Evolutionary conservation across 2,888 invertebrate species (phyloP), one percentile per base, ranked within the genome.

Genomic region (Noctua comes): DNA sequence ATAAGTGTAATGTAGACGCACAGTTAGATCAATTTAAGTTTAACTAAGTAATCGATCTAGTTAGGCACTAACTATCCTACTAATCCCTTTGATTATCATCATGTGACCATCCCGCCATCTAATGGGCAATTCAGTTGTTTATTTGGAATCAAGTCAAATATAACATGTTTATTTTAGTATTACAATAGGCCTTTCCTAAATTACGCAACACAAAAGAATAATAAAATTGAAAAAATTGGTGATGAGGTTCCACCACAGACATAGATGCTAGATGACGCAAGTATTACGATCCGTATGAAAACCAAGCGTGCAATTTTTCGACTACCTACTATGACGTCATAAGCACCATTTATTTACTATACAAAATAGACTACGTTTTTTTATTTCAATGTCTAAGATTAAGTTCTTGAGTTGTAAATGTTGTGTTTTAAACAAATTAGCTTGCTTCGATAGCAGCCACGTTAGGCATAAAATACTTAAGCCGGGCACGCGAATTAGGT

Each of bases 61-160:
- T 68, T 85, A 88, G 86, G 87, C 86, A 90, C 88, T 88, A 89
- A 86, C 82, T 85, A 88, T 80, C 48, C 80, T 82, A 83, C 46
- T 86, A 82, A 83, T 81, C 77, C 77, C 70, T 36, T 79, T 83
- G 48, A 80, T 79, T 83, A 76, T 68, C 77, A 80, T 79, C 76
- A 59, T 73, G 77, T 82, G 86, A 79, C 70, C 85, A 36, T 71
- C 31, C 27, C 31, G 36, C 64, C 24, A 62, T 62, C 64, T n/a
- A 59, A 31, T 74, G 77, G 64, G 77, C 82, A 89, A 82, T 89
- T 88, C 80, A 70, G 89, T 86, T 88, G 89, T 88, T 86, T 89
- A 88, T 79, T 77, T 82, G 74, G 27, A 65, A 40, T 68, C 10
- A 11, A 59, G 27, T 65, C 43, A 43, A 71, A 46, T 11, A 16